Conservation (phyloP, 1,140 invertebrate species). For the Calephelis nemesis region DNA sequence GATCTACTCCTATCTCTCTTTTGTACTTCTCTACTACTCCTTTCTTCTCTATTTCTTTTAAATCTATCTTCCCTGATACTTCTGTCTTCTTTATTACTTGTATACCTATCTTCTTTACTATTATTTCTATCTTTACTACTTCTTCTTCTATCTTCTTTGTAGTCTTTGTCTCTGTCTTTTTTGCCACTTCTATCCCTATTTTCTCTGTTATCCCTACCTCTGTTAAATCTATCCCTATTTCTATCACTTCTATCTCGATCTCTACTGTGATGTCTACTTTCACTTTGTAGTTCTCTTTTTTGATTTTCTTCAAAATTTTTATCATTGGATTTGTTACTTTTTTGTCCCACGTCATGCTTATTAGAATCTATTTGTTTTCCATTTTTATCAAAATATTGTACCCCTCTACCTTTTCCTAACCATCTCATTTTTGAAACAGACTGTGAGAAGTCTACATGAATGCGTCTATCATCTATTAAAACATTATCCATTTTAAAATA, state of each 20-base stretch:
- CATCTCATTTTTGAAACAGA: constrained; percentile 96
- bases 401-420: constrained; percentile 90
- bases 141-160: constrained; percentile 28
- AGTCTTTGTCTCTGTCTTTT: constrained; percentile 29
- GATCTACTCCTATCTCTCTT: constrained; percentile 30
- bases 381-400: constrained; percentile 75
- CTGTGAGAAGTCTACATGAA: constrained; percentile 99
- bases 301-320: constrained; percentile 23
- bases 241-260: constrained; percentile 22
- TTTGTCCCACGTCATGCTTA: constrained; percentile 34
- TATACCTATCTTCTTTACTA: constrained; percentile 26
- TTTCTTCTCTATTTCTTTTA: constrained; percentile 25
- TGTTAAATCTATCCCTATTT: constrained; percentile 20
- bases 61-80: constrained; percentile 30
- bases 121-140: constrained; percentile 27
- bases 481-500: constrained; percentile 99
- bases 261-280: constrained; percentile 9
- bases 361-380: constrained; percentile 27
- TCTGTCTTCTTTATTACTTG: constrained; percentile 31
- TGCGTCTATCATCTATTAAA: constrained; percentile 97
- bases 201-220: constrained; percentile 15
- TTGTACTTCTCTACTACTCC: constrained; percentile 17
- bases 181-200: constrained; percentile 26
- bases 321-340: constrained; percentile 15
- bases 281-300: constrained; percentile 24